Evolutionary conservation across 1,140 invertebrate genomes (phyloP).

Genomic region (Sitobion miscanthi): DNA sequence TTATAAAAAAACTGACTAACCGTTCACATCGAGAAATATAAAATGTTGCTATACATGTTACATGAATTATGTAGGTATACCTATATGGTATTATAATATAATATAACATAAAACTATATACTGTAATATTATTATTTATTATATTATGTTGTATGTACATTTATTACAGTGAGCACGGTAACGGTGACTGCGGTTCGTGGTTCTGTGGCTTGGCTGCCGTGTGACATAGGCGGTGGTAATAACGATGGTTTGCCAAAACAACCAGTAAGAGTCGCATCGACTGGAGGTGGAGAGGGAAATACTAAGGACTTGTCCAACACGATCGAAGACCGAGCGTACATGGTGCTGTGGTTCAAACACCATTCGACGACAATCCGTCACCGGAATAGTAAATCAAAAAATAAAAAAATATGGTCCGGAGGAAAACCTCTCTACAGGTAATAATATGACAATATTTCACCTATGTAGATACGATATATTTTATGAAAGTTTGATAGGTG

Average conservation of each 20-base stretch:
- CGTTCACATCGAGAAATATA: not conserved
- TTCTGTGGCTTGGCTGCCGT: constrained; percentile 77
- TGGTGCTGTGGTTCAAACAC: constrained; percentile 49
- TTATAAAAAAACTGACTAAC: not conserved
- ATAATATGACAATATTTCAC: not conserved
- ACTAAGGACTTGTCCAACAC: not conserved
- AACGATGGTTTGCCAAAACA: constrained; percentile 13
- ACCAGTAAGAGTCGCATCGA: not conserved
- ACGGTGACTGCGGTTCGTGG: constrained; percentile 76
- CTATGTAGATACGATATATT: not conserved
- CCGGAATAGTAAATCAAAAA: constrained; percentile 13
- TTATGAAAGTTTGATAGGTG: not conserved
- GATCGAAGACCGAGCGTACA: constrained; percentile 32
- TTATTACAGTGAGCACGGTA: constrained; percentile 67
- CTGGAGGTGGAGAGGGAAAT: not conserved
- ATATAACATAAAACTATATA: too few species aligned
- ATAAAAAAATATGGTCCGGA: constrained; percentile 6
- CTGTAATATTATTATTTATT: not conserved
- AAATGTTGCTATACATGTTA: not conserved
- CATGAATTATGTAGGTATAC: not conserved
- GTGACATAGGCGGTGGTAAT: constrained; percentile 68
- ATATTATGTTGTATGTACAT: not conserved
- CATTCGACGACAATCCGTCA: not conserved
- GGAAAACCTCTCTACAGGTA: constrained; percentile 49
- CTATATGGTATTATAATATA: too few species aligned